These are phyloP conservation scores for Aphis gossypii DNA, from an alignment of 1,140 invertebrate species.

Conservation along the genomic window DNA sequence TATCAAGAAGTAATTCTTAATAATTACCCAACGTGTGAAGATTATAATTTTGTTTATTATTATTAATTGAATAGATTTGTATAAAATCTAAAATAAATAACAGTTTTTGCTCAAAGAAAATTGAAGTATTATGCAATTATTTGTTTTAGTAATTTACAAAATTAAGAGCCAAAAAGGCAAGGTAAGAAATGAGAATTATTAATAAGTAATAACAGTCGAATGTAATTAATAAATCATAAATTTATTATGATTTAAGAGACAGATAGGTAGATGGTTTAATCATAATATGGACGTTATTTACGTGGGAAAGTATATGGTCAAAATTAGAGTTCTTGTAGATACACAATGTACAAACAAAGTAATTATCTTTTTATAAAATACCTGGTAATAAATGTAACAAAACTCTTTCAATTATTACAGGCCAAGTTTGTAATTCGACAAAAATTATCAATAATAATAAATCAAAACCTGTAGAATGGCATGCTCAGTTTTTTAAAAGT, in stretches of 20 bases:
- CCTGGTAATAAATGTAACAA: not conserved
- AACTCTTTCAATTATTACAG: not conserved
- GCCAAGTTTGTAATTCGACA: not conserved
- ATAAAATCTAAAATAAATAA: not conserved
- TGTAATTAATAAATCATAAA: not conserved
- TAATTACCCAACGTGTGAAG: no score
- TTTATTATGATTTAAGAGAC: not conserved
- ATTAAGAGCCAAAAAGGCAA: not conserved
- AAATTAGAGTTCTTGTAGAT: not conserved
- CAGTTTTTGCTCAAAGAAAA: not conserved
- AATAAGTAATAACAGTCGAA: not conserved
- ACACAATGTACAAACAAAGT: not conserved
- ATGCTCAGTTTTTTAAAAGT: no score
- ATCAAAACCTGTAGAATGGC: no score
- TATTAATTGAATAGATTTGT: not conserved
- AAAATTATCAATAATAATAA: not conserved
- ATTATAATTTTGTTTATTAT: not conserved
- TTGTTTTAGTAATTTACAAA: not conserved
- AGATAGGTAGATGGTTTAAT: not conserved
- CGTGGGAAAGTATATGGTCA: not conserved
- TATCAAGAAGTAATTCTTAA: no score
- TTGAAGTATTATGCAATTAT: not conserved
- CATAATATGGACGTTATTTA: not conserved
- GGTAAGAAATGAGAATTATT: not conserved
- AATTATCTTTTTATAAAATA: not conserved